These are phyloP conservation scores for Silurus asotus DNA, from an alignment of 2,113 vertebrate genomes.

Conservation along the genomic window DNA sequence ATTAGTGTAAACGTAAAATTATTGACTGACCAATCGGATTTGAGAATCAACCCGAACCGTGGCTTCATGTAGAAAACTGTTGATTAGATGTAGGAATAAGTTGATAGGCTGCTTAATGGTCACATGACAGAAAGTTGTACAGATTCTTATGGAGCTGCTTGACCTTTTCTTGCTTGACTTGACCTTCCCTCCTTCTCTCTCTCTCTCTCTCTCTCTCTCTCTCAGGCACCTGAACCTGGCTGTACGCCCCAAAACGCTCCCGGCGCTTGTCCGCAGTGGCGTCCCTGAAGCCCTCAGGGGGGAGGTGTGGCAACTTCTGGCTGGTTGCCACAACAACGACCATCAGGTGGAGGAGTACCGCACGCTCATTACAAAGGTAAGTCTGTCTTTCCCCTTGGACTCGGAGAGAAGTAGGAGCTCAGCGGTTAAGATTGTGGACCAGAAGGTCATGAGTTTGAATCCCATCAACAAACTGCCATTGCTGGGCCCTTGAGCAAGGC, in stretches of 20 bases:
- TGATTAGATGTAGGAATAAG: background rate
- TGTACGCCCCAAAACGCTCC: slow-evolving; percentile 87
- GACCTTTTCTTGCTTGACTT: background rate
- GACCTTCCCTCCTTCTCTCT: background rate
- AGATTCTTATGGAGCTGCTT: background rate
- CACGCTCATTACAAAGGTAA: slow-evolving; percentile 98
- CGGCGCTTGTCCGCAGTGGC: slow-evolving; percentile 88
- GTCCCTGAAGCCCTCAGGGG: slow-evolving; percentile 94
- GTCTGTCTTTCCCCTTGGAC: background rate
- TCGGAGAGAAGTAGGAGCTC: background rate
- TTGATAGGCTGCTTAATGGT: background rate
- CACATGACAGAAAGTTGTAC: background rate
- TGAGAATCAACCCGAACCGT: background rate
- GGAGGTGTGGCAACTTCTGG: slow-evolving; percentile 97
- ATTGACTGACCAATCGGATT: background rate
- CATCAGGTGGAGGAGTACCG: slow-evolving; percentile 97
- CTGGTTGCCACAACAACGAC: slow-evolving; percentile 97
- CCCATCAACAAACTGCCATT: no score
- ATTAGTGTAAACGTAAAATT: no score
- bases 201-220: background rate
- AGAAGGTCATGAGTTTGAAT: no score
- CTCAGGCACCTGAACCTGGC: slow-evolving; percentile 92
- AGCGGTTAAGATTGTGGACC: no score
- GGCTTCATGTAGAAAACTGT: background rate
- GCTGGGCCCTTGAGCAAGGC: no score